phyloP scores from a whole-genome alignment of 2,888 invertebrate species.

The Rhamphomyia laevipes region DNA sequence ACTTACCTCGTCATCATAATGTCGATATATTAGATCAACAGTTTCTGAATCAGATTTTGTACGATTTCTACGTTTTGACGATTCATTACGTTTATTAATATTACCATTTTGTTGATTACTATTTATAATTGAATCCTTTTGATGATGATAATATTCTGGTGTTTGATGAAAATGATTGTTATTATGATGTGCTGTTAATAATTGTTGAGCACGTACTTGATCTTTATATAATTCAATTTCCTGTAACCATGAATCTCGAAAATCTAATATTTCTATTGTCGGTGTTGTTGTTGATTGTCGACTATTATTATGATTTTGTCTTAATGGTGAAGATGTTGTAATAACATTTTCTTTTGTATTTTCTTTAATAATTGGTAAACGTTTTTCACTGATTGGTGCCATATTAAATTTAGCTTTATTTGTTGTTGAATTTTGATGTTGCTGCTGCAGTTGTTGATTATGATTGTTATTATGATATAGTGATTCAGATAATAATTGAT shows the following conservation, averaged over 20 bases:
- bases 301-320: background rate
- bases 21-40: background rate
- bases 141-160: background rate
- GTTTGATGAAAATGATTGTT: constrained; percentile 12
- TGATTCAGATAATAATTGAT: no score
- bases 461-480: no score
- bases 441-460: no score
- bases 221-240: constrained; percentile 26
- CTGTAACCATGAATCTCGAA: constrained; percentile 35
- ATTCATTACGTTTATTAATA: constrained; percentile 2
- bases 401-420: constrained; percentile 21
- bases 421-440: background rate
- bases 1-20: constrained; percentile 4
- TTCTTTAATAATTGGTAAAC: constrained; percentile 19
- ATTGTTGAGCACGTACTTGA: constrained; percentile 7
- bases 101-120: background rate
- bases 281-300: background rate
- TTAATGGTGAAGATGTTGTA: background rate
- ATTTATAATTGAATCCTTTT: background rate
- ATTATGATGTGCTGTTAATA: constrained; percentile 10
- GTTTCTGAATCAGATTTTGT: constrained; percentile 13
- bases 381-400: constrained; percentile 36
- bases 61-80: constrained; percentile 8
- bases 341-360: constrained; percentile 12
- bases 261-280: constrained; percentile 30